Evolutionary conservation across 2,797 vertebrate genomes (phyloP).

Genomic region (Dendrocincla tyrannina): DNA sequence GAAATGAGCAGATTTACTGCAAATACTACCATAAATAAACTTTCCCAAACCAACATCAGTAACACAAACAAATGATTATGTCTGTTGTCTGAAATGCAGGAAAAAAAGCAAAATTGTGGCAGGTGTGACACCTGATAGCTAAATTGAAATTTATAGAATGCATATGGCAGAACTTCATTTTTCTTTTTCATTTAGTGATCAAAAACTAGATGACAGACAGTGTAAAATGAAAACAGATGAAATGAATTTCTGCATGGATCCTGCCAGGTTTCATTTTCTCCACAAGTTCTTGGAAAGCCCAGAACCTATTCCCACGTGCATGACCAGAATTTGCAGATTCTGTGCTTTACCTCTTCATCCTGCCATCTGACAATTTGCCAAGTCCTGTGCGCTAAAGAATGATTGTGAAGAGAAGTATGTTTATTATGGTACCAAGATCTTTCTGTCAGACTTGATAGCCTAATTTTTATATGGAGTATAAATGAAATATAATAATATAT

Average conservation of each 20-base stretch:
- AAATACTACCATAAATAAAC: slow-evolving; percentile 61
- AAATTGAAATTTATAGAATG: slow-evolving; percentile 77
- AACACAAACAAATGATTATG: slow-evolving; percentile 66
- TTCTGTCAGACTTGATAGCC: slow-evolving; percentile 17
- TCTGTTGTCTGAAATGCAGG: slow-evolving; percentile 59
- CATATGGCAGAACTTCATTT: slow-evolving; percentile 69
- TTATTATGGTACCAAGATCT: slow-evolving; percentile 6
- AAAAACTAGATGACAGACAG: slow-evolving; percentile 70
- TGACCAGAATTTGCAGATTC: slow-evolving; percentile 60
- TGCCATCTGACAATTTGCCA: slow-evolving; percentile 41
- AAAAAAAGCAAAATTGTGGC: slow-evolving; percentile 63
- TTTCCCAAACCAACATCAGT: slow-evolving; percentile 16
- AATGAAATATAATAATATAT: neutral
- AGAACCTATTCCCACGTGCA: slow-evolving; percentile 48
- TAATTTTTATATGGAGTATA: neutral
- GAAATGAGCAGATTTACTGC: slow-evolving; percentile 48
- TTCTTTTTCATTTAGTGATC: slow-evolving; percentile 74
- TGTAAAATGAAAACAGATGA: slow-evolving; percentile 75
- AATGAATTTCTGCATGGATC: slow-evolving; percentile 68
- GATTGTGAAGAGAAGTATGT: neutral
- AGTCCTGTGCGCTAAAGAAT: neutral
- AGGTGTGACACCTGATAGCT: slow-evolving; percentile 77
- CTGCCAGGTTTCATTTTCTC: slow-evolving; percentile 73
- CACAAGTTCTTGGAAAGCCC: slow-evolving; percentile 65
- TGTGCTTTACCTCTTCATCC: slow-evolving; percentile 59